Evolutionary conservation across 2,888 invertebrate species (phyloP), one percentile per base, ranked within the genome.

Genomic region (Linyphia triangularis): DNA sequence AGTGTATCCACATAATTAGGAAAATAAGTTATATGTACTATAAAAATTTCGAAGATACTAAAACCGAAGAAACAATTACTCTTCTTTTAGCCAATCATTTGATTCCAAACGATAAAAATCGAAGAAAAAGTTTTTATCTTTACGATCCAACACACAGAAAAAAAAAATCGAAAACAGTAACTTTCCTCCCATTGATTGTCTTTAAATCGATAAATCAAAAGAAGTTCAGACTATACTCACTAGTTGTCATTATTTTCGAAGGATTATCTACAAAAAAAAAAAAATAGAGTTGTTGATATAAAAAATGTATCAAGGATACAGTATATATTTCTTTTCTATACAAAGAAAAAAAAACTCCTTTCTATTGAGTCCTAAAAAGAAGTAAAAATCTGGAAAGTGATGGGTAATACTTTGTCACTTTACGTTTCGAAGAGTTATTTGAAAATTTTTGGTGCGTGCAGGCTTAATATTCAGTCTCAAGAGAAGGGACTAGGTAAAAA

Each of bases 161-260:
- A 67, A 78, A 78, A 77, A 75, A 57, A 69, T 24, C 24, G 24
- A 70, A 40, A 24, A 37, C 59, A 75, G 40, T 28, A 67, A 57
- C 43, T 37, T 83, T 83, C 22, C 33, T 22, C 30, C n/a, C 63
- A 83, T 83, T 73, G 83, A 83, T 83, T 65, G 83, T 16, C 83
- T 43, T 73, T 73, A 73, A 28, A 83, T 83, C 83, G 43, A 83
- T 83, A 83, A 51, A 83, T 73, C 73, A 83, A 73, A 65, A 43
- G 51, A 69, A 69, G 83, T 65, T 83, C 16, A 75, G 57, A 40
- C 63, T 65, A 75, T 73, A 72, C 72, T 82, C 72, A 61, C 82
- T 72, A 73, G 83, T 73, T 75, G 73, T 83, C 83, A 83, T 83
- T 83, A 83, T 83, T 83, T 83, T 73, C 65, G 73, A 83, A 83